Percentiles rank a stretch among this genome's conserved stretches.
Evolutionary conservation across 2,113 vertebrate species (phyloP).

Genomic region (Xiphias gladius): DNA sequence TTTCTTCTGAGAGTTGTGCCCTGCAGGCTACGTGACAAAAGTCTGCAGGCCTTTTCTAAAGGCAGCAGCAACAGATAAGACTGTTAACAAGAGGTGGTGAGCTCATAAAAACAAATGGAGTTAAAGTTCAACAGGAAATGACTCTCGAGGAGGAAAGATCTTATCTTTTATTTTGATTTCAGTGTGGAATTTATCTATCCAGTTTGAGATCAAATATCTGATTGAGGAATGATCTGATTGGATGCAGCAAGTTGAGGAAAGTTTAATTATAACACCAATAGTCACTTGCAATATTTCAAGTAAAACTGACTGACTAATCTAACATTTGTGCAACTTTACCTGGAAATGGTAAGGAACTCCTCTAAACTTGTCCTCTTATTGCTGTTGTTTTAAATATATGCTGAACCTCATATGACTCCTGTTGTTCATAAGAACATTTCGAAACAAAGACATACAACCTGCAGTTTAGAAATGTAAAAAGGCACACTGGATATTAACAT

Average conservation of each 20-base stretch:
- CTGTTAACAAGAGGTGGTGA: conserved; percentile 2
- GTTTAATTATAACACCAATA: not conserved
- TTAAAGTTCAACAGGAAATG: conserved; percentile 30
- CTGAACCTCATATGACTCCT: not conserved
- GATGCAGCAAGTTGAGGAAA: not conserved
- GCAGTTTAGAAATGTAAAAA: too few species aligned
- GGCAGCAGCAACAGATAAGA: conserved; percentile 24
- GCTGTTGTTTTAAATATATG: not conserved
- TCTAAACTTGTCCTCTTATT: not conserved
- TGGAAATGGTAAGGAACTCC: not conserved
- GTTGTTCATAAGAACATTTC: not conserved
- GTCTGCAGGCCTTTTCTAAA: not conserved
- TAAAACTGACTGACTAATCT: not conserved
- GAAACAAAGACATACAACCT: not conserved
- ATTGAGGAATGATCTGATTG: conserved; percentile 7
- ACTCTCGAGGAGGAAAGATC: not conserved
- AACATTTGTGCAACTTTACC: not conserved
- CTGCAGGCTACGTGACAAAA: conserved; percentile 16
- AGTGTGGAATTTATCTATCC: not conserved
- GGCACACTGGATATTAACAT: too few species aligned
- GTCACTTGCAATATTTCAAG: not conserved
- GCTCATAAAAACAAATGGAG: conserved; percentile 17
- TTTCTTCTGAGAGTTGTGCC: not conserved
- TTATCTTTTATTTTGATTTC: conserved; percentile 8
- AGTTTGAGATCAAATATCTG: conserved; percentile 9